A percentile compares a stretch with the other conserved stretches of the same genome.
These are phyloP conservation scores for Rhyzopertha dominica DNA, from an alignment of 1,140 invertebrate genomes.

Conservation along the genomic window DNA sequence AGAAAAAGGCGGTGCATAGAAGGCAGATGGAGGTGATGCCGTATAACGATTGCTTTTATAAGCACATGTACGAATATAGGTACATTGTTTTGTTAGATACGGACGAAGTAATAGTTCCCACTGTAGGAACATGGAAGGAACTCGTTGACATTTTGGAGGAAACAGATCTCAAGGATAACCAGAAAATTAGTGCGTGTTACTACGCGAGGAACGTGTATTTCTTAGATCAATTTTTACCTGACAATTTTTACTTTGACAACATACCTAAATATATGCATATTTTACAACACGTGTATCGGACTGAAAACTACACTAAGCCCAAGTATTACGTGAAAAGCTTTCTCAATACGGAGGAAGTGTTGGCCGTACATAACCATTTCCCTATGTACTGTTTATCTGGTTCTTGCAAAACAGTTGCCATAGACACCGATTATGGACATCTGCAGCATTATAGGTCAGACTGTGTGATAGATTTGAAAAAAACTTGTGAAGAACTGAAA, in stretches of 20 bases:
- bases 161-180: slow-evolving; percentile 51
- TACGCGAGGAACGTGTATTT: slow-evolving; percentile 92
- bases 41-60: slow-evolving; percentile 93
- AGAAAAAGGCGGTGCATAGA: slow-evolving; percentile 82
- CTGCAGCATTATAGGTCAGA: too few relatives aligned
- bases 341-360: slow-evolving; percentile 80
- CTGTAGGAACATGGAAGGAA: slow-evolving; percentile 71
- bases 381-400: slow-evolving; percentile 82
- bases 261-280: slow-evolving; percentile 87
- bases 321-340: slow-evolving; percentile 91
- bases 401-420: too few relatives aligned
- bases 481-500: too few relatives aligned
- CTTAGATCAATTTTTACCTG: slow-evolving; percentile 77
- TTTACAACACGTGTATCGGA: slow-evolving; percentile 85
- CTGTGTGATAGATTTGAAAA: too few relatives aligned
- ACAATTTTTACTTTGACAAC: slow-evolving; percentile 72
- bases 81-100: slow-evolving; percentile 86
- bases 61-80: slow-evolving; percentile 82
- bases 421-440: too few relatives aligned
- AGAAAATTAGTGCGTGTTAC: slow-evolving; percentile 70
- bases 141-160: slow-evolving; percentile 57
- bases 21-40: slow-evolving; percentile 91
- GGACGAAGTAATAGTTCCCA: slow-evolving; percentile 91
- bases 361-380: slow-evolving; percentile 88
- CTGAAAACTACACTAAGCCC: slow-evolving; percentile 85